Conservation (phyloP, 2,888 invertebrate genomes). For the Choristoneura rosaceana region DNA sequence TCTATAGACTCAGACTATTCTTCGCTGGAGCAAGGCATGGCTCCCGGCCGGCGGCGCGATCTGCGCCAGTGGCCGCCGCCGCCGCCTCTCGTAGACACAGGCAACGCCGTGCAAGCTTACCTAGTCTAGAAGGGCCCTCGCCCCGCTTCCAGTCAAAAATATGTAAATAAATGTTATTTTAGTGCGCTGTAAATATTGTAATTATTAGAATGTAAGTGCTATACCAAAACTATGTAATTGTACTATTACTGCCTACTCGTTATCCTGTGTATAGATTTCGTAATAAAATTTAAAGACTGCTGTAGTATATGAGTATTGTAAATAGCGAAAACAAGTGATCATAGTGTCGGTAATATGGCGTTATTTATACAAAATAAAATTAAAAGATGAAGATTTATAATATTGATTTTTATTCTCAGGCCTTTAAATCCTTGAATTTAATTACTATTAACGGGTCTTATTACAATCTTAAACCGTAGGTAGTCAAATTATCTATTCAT, state of each 20-base stretch:
- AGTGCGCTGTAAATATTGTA: slow-evolving; percentile 82
- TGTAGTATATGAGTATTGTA: slow-evolving; percentile 85
- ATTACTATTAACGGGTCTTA: no score
- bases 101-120: slow-evolving; percentile 87
- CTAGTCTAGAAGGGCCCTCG: slow-evolving; percentile 85
- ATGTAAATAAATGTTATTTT: slow-evolving; percentile 69
- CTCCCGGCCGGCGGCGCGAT: slow-evolving; percentile 78
- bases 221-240: slow-evolving; percentile 84
- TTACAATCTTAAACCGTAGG: neutral
- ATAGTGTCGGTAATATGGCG: slow-evolving; percentile 82
- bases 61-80: slow-evolving; percentile 81
- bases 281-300: slow-evolving; percentile 86
- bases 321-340: slow-evolving; percentile 84
- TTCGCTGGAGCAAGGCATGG: slow-evolving; percentile 90
- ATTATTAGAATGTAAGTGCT: slow-evolving; percentile 80
- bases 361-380: slow-evolving; percentile 83
- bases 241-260: slow-evolving; percentile 83
- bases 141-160: slow-evolving; percentile 81
- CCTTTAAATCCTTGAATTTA: neutral
- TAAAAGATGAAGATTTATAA: slow-evolving; percentile 81
- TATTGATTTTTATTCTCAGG: slow-evolving; percentile 63
- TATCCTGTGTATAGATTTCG: slow-evolving; percentile 83
- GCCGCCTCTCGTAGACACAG: slow-evolving; percentile 78
- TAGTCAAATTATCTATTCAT: neutral
- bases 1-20: slow-evolving; percentile 96